A percentile compares a stretch with the other conserved stretches of the same genome.
phyloP scores from a whole-genome alignment of 2,113 vertebrate species.

The Festucalex cinctus region DNA sequence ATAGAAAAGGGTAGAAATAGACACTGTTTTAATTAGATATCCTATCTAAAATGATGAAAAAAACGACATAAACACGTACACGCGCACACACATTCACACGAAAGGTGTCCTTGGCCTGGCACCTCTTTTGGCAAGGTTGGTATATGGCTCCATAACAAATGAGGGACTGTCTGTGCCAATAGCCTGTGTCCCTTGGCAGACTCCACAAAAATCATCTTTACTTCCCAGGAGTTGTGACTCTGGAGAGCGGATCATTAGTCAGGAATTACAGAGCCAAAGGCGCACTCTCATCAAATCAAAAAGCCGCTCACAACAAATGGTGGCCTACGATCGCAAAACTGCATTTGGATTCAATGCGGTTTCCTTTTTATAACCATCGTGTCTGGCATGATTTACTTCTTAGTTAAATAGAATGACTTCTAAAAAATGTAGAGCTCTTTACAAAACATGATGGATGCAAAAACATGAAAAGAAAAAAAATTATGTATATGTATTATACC shows the following conservation, averaged over 20 bases:
- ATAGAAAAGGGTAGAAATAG: too few species aligned
- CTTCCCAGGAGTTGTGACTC: constrained; percentile 66
- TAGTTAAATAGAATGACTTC: background rate
- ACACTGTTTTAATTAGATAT: too few species aligned
- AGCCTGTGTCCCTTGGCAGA: constrained; percentile 67
- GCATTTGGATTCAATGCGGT: background rate
- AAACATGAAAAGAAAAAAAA: background rate
- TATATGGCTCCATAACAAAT: constrained; percentile 67
- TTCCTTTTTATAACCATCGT: constrained; percentile 1
- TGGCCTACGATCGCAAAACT: constrained; percentile 24
- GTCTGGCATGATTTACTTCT: background rate
- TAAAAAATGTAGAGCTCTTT: too few species aligned
- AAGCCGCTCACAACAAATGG: constrained; percentile 10
- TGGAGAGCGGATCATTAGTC: constrained; percentile 63
- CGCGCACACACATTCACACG: constrained; percentile 13
- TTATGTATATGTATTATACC: too few species aligned
- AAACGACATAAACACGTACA: background rate
- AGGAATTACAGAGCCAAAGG: constrained; percentile 56
- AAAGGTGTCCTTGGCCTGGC: constrained; percentile 73
- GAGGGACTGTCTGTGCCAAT: constrained; percentile 68
- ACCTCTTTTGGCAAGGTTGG: constrained; percentile 67
- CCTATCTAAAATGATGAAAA: too few species aligned
- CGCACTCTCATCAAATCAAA: constrained; percentile 32
- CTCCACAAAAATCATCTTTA: constrained; percentile 58
- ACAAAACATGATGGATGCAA: background rate